A percentile compares a stretch with the other conserved stretches of the same genome.
phyloP scores from a whole-genome alignment of 2,888 invertebrate species.

The Cartodere bifasciata region DNA sequence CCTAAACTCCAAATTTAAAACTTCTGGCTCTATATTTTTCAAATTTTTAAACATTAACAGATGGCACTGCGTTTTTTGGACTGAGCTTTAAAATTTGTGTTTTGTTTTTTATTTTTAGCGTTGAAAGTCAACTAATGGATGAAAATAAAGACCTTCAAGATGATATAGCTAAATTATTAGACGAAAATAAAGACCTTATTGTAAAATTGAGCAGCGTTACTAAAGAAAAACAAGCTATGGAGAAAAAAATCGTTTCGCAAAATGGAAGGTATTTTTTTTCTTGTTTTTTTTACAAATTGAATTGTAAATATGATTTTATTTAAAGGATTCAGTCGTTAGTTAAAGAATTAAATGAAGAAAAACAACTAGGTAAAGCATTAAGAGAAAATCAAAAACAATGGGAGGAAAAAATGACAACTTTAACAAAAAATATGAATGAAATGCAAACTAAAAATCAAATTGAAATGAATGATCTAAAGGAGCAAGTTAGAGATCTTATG shows the following conservation, averaged over 20 bases:
- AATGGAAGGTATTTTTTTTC: conserved; percentile 50
- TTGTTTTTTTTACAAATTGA: too few species aligned
- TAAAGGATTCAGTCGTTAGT: too few species aligned
- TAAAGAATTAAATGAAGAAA: conserved; percentile 68
- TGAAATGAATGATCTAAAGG: conserved; percentile 73
- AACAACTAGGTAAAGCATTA: conserved; percentile 67
- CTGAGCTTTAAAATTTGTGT: too few species aligned
- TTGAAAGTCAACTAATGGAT: conserved; percentile 29
- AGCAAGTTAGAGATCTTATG: conserved; percentile 93
- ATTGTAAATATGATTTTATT: too few species aligned
- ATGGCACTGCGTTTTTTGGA: too few species aligned
- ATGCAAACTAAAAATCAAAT: conserved; percentile 37
- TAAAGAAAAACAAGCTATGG: conserved; percentile 55
- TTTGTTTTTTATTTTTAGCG: conserved; percentile 4
- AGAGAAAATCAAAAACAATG: conserved; percentile 62
- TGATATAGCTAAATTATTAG: conserved; percentile 36
- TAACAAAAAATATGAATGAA: conserved; percentile 40
- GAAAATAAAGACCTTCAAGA: conserved; percentile 34
- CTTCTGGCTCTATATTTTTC: too few species aligned
- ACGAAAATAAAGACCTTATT: conserved; percentile 36
- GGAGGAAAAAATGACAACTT: conserved; percentile 47
- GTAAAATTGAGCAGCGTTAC: conserved; percentile 41
- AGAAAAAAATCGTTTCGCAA: conserved; percentile 56
- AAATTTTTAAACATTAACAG: too few species aligned
- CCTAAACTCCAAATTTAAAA: too few species aligned